These are phyloP conservation scores for Petrolisthes manimaculis DNA, from an alignment of 2,888 invertebrate species.

Conservation along the genomic window DNA sequence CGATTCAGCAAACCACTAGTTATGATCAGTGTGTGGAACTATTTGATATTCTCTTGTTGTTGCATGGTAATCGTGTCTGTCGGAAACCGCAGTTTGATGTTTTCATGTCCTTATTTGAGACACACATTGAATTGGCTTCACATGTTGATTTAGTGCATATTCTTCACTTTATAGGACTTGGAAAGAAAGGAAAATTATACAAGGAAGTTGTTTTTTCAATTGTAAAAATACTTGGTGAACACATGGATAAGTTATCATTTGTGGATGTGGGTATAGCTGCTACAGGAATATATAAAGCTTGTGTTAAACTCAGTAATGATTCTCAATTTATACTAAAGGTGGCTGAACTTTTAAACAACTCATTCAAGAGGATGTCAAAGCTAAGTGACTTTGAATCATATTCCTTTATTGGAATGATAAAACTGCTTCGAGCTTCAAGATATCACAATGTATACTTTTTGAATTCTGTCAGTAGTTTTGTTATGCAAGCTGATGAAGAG, in stretches of 20 bases:
- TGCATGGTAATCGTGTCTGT: constrained; percentile 40
- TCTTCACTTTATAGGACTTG: constrained; percentile 45
- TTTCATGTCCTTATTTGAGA: constrained; percentile 49
- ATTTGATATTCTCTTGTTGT: constrained; percentile 44
- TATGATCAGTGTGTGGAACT: constrained; percentile 26
- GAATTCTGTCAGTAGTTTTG: constrained; percentile 20
- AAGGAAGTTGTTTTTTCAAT: constrained; percentile 28
- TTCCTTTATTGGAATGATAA: constrained; percentile 48
- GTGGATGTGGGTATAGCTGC: constrained; percentile 43
- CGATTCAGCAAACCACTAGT: background rate
- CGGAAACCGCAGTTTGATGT: constrained; percentile 38
- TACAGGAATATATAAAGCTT: constrained; percentile 39
- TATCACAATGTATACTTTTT: constrained; percentile 24
- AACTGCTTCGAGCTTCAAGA: constrained; percentile 37
- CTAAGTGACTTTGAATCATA: constrained; percentile 38
- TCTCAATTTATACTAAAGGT: constrained; percentile 23
- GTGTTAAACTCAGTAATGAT: constrained; percentile 25
- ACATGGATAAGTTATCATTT: constrained; percentile 35
- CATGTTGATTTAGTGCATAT: constrained; percentile 49
- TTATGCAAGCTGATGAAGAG: constrained; percentile 11
- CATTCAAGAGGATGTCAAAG: background rate
- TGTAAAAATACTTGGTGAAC: constrained; percentile 14
- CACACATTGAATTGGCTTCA: constrained; percentile 9
- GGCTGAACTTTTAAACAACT: constrained; percentile 16
- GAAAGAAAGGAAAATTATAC: constrained; percentile 36